A percentile compares a stretch with the other conserved stretches of the same genome.
Evolutionary conservation across 2,888 invertebrate genomes (phyloP).

Genomic region (Horisme vitalbata): DNA sequence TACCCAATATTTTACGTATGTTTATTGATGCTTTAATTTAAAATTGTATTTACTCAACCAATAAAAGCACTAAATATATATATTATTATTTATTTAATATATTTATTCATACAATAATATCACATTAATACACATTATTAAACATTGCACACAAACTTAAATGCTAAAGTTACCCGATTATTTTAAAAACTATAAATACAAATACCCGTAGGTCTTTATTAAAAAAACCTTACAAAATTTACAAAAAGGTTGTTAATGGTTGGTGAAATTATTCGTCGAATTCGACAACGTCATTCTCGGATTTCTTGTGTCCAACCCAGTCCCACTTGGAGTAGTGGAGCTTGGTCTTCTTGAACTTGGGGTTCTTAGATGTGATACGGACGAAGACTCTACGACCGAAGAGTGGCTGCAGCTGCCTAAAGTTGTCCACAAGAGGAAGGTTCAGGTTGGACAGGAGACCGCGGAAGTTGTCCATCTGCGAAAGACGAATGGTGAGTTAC

Average conservation of each 20-base stretch:
- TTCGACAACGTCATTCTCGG: conserved; percentile 73
- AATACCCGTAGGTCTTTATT: conserved; percentile 12
- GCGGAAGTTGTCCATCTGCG: conserved; percentile 85
- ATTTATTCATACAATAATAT: conserved; percentile 43
- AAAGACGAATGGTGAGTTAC: conserved; percentile 23
- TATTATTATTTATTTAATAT: conserved; percentile 24
- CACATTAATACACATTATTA: conserved; percentile 41
- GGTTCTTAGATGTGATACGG: conserved; percentile 82
- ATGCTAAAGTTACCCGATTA: conserved; percentile 20
- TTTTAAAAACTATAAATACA: background rate
- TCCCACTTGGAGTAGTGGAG: conserved; percentile 85
- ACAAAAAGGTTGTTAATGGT: background rate
- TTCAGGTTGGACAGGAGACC: conserved; percentile 85
- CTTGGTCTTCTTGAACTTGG: conserved; percentile 82
- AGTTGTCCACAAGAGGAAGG: conserved; percentile 87
- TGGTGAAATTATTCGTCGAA: conserved; percentile 63
- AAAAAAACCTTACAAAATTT: background rate
- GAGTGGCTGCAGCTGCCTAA: conserved; percentile 85
- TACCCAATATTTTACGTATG: conserved; percentile 8
- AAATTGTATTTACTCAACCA: conserved; percentile 21
- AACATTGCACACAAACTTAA: conserved; percentile 59
- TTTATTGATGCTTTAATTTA: conserved; percentile 6
- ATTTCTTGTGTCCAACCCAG: conserved; percentile 82
- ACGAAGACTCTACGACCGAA: conserved; percentile 87
- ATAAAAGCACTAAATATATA: conserved; percentile 42